A percentile compares a stretch with the other conserved stretches of the same genome.
These are phyloP conservation scores for Patella ulyssiponensis DNA, from an alignment of 2,888 invertebrate genomes.

Conservation along the genomic window DNA sequence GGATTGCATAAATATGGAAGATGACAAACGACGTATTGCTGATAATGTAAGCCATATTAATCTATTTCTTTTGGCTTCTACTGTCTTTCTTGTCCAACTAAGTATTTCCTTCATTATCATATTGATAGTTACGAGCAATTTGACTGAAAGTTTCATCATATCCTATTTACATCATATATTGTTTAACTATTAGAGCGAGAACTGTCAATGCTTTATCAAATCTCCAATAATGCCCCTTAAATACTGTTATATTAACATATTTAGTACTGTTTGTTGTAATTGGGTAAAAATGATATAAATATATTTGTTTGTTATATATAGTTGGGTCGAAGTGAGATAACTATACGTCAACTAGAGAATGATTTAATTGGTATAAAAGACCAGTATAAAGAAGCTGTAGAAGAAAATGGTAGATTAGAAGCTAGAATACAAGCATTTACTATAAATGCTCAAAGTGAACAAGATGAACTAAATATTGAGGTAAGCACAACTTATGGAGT, in stretches of 20 bases:
- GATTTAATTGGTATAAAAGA: constrained; percentile 59
- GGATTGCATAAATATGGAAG: constrained; percentile 55
- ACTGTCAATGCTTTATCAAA: too few species aligned
- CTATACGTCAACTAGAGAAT: constrained; percentile 63
- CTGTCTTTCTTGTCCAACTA: too few species aligned
- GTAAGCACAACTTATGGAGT: constrained; percentile 36
- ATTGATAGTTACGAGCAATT: too few species aligned
- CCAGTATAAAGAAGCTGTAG: constrained; percentile 65
- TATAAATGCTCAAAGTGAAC: constrained; percentile 70
- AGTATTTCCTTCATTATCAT: too few species aligned
- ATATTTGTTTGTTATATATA: constrained; percentile 33
- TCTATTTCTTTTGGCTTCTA: too few species aligned
- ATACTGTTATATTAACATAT: too few species aligned
- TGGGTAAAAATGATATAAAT: too few species aligned
- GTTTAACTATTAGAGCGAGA: too few species aligned
- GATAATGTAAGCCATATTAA: constrained; percentile 51
- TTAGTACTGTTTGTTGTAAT: too few species aligned
- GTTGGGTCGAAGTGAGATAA: constrained; percentile 65
- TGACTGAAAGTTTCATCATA: too few species aligned
- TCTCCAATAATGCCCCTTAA: too few species aligned
- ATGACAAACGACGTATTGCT: constrained; percentile 53
- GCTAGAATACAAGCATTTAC: constrained; percentile 68
- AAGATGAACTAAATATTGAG: constrained; percentile 67
- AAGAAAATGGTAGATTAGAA: constrained; percentile 70
- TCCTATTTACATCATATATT: too few species aligned